These are phyloP conservation scores for Solen grandis DNA, from an alignment of 1,140 invertebrate species.

Conservation along the genomic window DNA sequence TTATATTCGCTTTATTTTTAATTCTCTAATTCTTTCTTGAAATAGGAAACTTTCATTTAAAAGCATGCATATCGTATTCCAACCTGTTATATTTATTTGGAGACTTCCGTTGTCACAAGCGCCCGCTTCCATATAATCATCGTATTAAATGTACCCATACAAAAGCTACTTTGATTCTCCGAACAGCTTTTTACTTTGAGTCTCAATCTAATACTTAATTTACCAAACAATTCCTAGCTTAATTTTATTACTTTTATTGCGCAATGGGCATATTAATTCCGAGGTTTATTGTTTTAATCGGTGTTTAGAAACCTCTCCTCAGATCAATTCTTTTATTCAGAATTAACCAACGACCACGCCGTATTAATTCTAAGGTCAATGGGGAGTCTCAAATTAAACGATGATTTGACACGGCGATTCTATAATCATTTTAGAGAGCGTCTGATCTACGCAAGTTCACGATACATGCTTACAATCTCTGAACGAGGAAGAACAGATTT, in stretches of 20 bases:
- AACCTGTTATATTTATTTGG: too few relatives aligned
- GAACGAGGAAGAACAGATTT: too few relatives aligned
- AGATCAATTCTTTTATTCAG: conserved; percentile 37
- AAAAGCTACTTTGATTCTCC: conserved; percentile 22
- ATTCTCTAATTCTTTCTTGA: conserved; percentile 7
- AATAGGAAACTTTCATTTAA: neutral
- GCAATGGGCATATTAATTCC: conserved; percentile 43
- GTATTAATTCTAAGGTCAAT: conserved; percentile 17
- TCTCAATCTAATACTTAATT: conserved; percentile 42
- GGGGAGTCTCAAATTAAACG: conserved; percentile 46
- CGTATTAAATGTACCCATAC: neutral
- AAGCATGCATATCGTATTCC: neutral
- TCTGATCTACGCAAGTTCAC: neutral
- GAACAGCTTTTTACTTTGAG: neutral
- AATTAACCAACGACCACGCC: conserved; percentile 15
- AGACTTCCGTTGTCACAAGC: too few relatives aligned
- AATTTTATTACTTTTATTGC: conserved; percentile 51
- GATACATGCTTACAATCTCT: neutral
- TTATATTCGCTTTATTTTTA: too few relatives aligned
- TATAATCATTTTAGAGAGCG: neutral
- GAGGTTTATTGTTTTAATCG: conserved; percentile 12
- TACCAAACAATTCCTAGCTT: conserved; percentile 34
- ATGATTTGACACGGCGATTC: neutral
- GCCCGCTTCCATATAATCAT: neutral
- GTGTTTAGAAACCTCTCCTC: neutral